Percentiles rank a stretch among this genome's conserved stretches.
phyloP scores from a whole-genome alignment of 1,140 invertebrate species.

The Drosophila simulans region DNA sequence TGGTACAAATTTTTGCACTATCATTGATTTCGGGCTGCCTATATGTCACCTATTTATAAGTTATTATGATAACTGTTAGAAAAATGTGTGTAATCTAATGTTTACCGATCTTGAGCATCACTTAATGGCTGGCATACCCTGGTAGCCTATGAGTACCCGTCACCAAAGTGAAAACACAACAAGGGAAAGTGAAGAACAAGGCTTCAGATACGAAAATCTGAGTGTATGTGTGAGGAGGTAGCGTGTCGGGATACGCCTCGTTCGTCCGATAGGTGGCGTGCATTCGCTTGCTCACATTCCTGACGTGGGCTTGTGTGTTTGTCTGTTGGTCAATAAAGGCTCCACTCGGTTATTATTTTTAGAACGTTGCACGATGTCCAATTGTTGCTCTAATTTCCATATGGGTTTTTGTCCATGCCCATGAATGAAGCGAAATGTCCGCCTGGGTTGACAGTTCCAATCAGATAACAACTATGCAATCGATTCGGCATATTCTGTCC shows the following conservation, averaged over 20 bases:
- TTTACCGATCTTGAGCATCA: background rate
- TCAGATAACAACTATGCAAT: slow-evolving; percentile 37
- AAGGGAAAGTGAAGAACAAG: slow-evolving; percentile 38
- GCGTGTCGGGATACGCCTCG: slow-evolving; percentile 64
- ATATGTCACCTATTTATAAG: too few relatives aligned
- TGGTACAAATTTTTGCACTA: too few relatives aligned
- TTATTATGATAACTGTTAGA: too few relatives aligned
- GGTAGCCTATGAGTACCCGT: background rate
- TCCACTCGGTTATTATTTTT: slow-evolving; percentile 40
- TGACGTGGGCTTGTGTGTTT: slow-evolving; percentile 14
- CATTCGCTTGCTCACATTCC: background rate
- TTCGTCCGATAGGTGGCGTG: slow-evolving; percentile 61
- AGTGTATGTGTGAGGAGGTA: slow-evolving; percentile 35
- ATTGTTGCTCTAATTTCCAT: slow-evolving; percentile 54
- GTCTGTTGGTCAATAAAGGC: slow-evolving; percentile 33
- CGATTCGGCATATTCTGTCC: slow-evolving; percentile 24
- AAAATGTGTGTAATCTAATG: too few relatives aligned
- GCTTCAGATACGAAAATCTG: slow-evolving; percentile 1
- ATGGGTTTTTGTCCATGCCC: slow-evolving; percentile 33
- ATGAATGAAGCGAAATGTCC: slow-evolving; percentile 42
- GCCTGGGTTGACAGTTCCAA: slow-evolving; percentile 36
- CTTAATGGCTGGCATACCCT: slow-evolving; percentile 5
- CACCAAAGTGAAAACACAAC: slow-evolving; percentile 39
- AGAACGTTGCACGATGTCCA: slow-evolving; percentile 39
- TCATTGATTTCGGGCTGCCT: too few relatives aligned